phyloP scores from a whole-genome alignment of 2,888 invertebrate genomes.

The Reticulitermes lucifugus region DNA sequence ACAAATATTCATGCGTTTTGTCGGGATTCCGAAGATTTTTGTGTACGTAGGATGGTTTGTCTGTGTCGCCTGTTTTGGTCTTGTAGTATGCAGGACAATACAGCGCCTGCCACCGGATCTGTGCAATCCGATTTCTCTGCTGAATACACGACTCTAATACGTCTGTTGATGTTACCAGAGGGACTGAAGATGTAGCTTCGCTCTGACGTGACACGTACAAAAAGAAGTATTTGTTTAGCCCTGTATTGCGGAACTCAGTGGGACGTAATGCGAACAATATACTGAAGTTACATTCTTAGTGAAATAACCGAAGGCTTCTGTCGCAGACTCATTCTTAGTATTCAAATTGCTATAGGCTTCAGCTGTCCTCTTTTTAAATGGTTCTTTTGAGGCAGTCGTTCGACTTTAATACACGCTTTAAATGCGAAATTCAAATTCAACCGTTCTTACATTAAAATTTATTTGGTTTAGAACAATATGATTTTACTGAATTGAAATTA shows the following conservation, averaged over 20 bases:
- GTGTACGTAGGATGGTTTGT: neutral
- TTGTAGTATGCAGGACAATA: neutral
- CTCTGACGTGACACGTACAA: no score
- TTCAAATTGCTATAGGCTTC: no score
- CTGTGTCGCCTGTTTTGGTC: neutral
- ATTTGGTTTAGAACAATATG: no score
- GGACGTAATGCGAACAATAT: neutral
- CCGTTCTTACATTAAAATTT: no score
- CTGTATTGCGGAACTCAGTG: neutral
- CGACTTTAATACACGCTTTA: no score
- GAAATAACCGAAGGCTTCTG: no score
- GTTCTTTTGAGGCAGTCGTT: no score
- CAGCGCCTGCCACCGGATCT: neutral
- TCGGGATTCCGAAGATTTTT: constrained; percentile 7
- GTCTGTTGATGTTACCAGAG: neutral
- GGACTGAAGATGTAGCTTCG: neutral
- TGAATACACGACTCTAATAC: neutral
- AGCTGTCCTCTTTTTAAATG: no score
- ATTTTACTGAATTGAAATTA: no score
- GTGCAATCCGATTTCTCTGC: neutral
- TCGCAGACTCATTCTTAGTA: no score
- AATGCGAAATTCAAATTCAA: no score
- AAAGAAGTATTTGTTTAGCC: neutral
- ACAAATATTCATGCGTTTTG: neutral
- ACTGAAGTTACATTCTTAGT: no score